Conservation (phyloP, 2,888 invertebrate genomes). For the Caradrina clavipalpis region DNA sequence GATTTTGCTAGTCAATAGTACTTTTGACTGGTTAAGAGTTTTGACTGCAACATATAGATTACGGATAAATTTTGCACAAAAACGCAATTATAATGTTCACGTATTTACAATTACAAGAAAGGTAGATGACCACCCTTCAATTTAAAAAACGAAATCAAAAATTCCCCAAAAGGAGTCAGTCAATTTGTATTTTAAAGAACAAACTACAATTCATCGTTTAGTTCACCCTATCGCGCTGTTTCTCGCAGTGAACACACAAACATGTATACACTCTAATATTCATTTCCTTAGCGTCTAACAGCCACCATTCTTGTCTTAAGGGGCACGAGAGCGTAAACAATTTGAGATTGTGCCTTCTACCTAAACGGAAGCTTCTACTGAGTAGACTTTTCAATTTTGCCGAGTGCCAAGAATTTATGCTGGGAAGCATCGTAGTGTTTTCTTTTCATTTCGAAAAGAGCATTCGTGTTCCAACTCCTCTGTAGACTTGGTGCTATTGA, state of each 20-base stretch:
- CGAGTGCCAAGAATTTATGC: slow-evolving; percentile 86
- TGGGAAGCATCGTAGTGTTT: slow-evolving; percentile 80
- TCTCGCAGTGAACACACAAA: slow-evolving; percentile 54
- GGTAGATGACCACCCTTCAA: too few species aligned
- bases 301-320: slow-evolving; percentile 76
- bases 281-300: slow-evolving; percentile 65
- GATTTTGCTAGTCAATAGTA: too few species aligned
- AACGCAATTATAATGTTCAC: too few species aligned
- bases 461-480: slow-evolving; percentile 70
- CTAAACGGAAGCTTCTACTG: slow-evolving; percentile 80
- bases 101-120: too few species aligned
- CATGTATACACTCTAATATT: slow-evolving; percentile 66
- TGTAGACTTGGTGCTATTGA: slow-evolving; percentile 63
- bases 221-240: slow-evolving; percentile 29
- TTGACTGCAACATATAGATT: too few species aligned
- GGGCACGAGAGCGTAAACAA: slow-evolving; percentile 83
- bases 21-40: too few species aligned
- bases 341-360: slow-evolving; percentile 82
- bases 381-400: slow-evolving; percentile 88
- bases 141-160: too few species aligned
- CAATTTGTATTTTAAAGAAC: slow-evolving; percentile 19
- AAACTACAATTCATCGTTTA: slow-evolving; percentile 48
- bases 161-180: slow-evolving; percentile 1
- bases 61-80: too few species aligned
- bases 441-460: slow-evolving; percentile 87